phyloP scores from a whole-genome alignment of 2,888 invertebrate species.

The Meiosimyza platycephala region DNA sequence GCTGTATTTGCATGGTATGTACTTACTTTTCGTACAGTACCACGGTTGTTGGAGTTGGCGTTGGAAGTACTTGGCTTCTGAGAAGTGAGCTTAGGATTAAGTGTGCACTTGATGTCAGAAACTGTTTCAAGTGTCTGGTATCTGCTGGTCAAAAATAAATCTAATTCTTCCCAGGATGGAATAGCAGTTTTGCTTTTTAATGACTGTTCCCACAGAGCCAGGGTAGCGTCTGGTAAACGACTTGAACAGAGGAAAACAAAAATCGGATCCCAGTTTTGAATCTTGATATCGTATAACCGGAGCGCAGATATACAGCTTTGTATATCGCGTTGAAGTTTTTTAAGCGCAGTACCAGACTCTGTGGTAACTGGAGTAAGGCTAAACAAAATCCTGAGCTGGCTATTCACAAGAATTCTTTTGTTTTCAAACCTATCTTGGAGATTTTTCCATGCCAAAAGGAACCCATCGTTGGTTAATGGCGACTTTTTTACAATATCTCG shows the following conservation, averaged over 20 bases:
- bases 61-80: no score
- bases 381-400: neutral
- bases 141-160: constrained; percentile 1
- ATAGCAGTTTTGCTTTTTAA: neutral
- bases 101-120: neutral
- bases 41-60: no score
- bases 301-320: neutral
- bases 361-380: neutral
- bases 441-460: neutral
- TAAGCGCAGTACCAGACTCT: neutral
- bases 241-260: neutral
- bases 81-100: neutral
- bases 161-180: neutral
- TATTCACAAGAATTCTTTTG: constrained; percentile 2
- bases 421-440: neutral
- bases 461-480: neutral
- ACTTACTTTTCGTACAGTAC: no score
- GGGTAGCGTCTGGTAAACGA: no score
- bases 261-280: neutral
- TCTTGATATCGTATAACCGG: neutral
- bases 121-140: constrained; percentile 1
- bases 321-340: constrained; percentile 10
- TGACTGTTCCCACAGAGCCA: no score
- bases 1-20: no score
- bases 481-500: neutral